Evolutionary conservation across 2,888 invertebrate species (phyloP), one percentile per base, ranked within the genome.

Genomic region (Dryobota labecula): DNA sequence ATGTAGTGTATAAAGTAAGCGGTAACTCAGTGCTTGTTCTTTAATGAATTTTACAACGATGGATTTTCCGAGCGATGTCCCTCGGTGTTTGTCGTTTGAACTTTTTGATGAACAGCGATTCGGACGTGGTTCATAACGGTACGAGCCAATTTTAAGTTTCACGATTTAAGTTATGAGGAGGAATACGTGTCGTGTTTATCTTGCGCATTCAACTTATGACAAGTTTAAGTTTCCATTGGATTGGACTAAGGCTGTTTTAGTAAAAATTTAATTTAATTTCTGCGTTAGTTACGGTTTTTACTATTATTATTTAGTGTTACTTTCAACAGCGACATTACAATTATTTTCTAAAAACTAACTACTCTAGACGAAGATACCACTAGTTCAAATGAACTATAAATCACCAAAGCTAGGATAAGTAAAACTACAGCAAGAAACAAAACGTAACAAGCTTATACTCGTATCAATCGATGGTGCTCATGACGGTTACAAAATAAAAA

Each of bases 21-120:
- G 82, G 87, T 89, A 87, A 86, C 86, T 86, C 64, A 51, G 60
- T 71, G 78, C 84, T 87, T 83, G 87, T 85, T 87, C 85, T 89
- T 88, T 89, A 90, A 89, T 90, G 88, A 88, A 90, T 90, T 92
- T 90, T 87, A 86, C 88, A 88, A 87, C 85, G 84, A 86, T 85
- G 83, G 80, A 84, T 86, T 87, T 85, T 85, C 85, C 81, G 76
- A 36, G 47, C 69, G 38, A 60, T 74, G 64, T 54, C 47, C 20
- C 53, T 7, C 7, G 30, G 38, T 41, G 51, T 57, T 54, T 63
- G 72, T 63, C 58, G 57, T 69, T 58, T 54, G 61, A 85, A 84
- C 65, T 84, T 82, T 83, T 70, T 73, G 73, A 80, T 83, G 70
- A 82, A 73, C 47, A 38, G 43, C 6, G 13, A 27, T 33, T 64